Conservation (phyloP, 1,140 invertebrate genomes). For the Neodiprion virginianus region DNA sequence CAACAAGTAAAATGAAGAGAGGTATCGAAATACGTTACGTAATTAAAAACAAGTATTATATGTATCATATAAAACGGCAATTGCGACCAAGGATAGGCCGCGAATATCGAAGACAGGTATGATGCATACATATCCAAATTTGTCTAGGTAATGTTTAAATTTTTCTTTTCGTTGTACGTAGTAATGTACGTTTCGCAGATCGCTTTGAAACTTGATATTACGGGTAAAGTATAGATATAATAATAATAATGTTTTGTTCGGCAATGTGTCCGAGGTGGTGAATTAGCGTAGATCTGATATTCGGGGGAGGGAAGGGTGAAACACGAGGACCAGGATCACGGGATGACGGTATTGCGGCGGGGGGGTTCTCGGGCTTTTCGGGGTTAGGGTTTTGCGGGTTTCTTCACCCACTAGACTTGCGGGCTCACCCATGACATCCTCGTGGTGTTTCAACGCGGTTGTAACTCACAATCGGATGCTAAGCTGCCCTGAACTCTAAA, state of each 20-base stretch:
- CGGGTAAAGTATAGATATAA: too few species aligned
- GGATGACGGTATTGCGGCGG: conserved; percentile 34
- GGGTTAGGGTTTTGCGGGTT: neutral
- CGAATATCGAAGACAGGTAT: too few species aligned
- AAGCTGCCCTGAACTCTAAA: conserved; percentile 7
- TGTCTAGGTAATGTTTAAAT: too few species aligned
- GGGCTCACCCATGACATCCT: neutral
- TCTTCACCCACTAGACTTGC: neutral
- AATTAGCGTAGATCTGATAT: conserved; percentile 44
- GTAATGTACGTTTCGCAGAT: too few species aligned
- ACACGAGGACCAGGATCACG: conserved; percentile 56
- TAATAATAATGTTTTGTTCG: neutral
- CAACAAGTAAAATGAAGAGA: too few species aligned
- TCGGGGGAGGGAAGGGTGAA: conserved; percentile 59
- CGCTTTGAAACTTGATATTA: too few species aligned
- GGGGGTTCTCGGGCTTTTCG: neutral
- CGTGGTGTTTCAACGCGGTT: neutral
- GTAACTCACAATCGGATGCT: conserved; percentile 1
- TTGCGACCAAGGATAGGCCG: too few species aligned
- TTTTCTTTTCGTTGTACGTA: too few species aligned
- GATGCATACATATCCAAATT: too few species aligned
- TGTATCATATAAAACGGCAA: too few species aligned
- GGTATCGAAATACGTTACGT: too few species aligned
- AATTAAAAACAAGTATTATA: too few species aligned
- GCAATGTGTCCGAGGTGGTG: neutral